These are phyloP conservation scores for Epinephelus fuscoguttatus DNA, from an alignment of 2,113 vertebrate genomes.

Conservation along the genomic window DNA sequence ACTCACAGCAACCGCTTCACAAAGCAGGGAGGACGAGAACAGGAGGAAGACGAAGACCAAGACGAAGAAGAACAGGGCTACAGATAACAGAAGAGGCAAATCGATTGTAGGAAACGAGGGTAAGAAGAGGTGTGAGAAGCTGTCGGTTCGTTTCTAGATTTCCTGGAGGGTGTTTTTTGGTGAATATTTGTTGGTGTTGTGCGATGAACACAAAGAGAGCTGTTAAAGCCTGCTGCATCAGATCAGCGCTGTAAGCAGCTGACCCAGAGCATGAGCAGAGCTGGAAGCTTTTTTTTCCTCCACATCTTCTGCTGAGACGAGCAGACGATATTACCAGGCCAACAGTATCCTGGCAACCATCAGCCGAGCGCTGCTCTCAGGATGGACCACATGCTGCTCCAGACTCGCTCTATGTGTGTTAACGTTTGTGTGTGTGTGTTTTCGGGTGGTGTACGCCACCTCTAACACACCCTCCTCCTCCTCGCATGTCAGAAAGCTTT, in stretches of 20 bases:
- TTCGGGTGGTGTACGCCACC: background rate
- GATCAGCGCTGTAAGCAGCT: constrained; percentile 19
- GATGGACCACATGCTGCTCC: constrained; percentile 73
- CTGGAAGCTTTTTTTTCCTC: constrained; percentile 16
- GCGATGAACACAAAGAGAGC: background rate
- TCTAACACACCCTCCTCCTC: constrained; percentile 17
- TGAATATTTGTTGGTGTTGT: background rate
- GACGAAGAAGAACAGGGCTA: background rate
- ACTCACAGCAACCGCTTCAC: constrained; percentile 22
- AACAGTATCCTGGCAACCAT: constrained; percentile 83
- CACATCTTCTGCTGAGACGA: constrained; percentile 66
- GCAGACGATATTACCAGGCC: constrained; percentile 76
- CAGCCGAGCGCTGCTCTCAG: constrained; percentile 68
- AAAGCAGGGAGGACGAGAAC: background rate
- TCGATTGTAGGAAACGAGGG: constrained; percentile 40
- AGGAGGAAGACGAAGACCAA: background rate
- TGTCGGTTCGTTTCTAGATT: background rate
- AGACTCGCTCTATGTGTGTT: constrained; percentile 35
- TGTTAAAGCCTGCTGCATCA: constrained; percentile 5
- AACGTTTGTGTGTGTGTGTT: constrained; percentile 17
- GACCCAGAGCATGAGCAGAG: constrained; percentile 25
- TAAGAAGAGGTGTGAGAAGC: constrained; percentile 42
- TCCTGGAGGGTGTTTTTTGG: constrained; percentile 1
- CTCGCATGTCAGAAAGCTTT: constrained; percentile 48
- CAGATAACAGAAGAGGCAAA: constrained; percentile 18